These are phyloP conservation scores for Dicrostonyx torquatus DNA, from an alignment of 2,797 vertebrate species.

Conservation along the genomic window DNA sequence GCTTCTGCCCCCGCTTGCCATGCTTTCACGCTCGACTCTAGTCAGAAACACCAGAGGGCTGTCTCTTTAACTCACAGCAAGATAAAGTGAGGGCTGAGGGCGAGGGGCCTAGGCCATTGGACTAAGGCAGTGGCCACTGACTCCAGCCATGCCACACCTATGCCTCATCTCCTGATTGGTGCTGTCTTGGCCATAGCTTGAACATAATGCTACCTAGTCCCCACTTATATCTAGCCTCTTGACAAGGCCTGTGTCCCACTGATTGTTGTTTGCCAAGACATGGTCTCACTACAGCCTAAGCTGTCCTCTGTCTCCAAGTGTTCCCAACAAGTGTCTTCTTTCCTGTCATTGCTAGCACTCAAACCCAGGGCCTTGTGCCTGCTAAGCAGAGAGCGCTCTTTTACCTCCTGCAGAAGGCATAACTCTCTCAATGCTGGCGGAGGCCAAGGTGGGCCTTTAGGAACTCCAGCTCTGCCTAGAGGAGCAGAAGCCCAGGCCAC, in stretches of 20 bases:
- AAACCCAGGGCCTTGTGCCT: not conserved
- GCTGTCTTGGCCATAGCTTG: not conserved
- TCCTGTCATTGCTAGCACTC: not conserved
- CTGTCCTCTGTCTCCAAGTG: not conserved
- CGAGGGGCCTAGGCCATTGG: not conserved
- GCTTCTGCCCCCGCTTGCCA: not conserved
- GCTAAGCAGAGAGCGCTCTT: not conserved
- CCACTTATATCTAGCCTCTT: not conserved
- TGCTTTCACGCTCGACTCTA: not conserved
- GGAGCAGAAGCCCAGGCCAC: not conserved
- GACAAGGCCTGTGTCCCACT: not conserved
- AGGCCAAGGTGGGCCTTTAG: not conserved
- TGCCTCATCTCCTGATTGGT: not conserved
- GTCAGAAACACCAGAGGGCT: not conserved
- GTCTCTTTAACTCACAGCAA: not conserved
- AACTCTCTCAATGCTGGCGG: not conserved
- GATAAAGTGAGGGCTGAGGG: not conserved
- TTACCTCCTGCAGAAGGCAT: not conserved
- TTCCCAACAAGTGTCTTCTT: not conserved
- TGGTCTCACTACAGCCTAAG: not conserved
- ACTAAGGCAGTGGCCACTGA: not conserved
- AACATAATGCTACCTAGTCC: not conserved
- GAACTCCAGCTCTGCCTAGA: not conserved
- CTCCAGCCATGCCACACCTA: not conserved
- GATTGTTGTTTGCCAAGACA: not conserved